Evolutionary conservation across 2,888 invertebrate species (phyloP), one percentile per base, ranked within the genome.

Genomic region (Auanema freiburgensis): DNA sequence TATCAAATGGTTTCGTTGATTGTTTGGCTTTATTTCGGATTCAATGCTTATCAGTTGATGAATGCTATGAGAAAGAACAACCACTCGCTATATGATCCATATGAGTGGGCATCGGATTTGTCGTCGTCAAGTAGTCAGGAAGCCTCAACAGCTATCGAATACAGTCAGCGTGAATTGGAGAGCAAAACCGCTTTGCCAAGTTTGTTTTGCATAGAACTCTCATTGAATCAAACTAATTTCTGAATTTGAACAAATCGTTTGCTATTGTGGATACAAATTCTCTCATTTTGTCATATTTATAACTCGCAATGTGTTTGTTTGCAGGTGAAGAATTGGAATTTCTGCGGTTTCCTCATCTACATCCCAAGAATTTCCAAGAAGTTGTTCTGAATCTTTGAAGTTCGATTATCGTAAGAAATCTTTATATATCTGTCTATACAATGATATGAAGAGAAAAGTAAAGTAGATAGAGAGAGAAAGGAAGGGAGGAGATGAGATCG

Each of bases 271-370:
- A 33, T 33, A 33, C 33, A 33, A 33, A 5, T 33, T 33, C 3
- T 8, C 3, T 8, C 8, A 33, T 33, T 33, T 33, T 33, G 33
- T 33, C 33, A 33, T 33, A 33, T 5, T 5, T 33, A 33, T 33
- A 33, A 33, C 33, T 8, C 33, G 33, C 4, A 33, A 33, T 5
- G 33, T 8, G 8, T 33, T 33, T 23, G 14, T 42, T 66, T 68
- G 46, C 60, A 67, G 67, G 25, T 21, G 57, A 55, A 14, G 54
- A 63, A 51, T 58, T 69, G 63, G 77, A 71, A 21, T 73, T 69
- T 60, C 72, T 69, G 65, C 62, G 72, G 44, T 77, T 67, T 63
- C 77, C 77, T 10, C 67, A 71, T 44, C 66, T 65, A 14, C 55
- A 72, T 41, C 65, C 67, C 16, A 52, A 59, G 14, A 24, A 65